Percentiles rank a stretch among this genome's conserved stretches.
phyloP scores from a whole-genome alignment of 2,888 invertebrate genomes.

The Pyrochroa serraticornis region DNA sequence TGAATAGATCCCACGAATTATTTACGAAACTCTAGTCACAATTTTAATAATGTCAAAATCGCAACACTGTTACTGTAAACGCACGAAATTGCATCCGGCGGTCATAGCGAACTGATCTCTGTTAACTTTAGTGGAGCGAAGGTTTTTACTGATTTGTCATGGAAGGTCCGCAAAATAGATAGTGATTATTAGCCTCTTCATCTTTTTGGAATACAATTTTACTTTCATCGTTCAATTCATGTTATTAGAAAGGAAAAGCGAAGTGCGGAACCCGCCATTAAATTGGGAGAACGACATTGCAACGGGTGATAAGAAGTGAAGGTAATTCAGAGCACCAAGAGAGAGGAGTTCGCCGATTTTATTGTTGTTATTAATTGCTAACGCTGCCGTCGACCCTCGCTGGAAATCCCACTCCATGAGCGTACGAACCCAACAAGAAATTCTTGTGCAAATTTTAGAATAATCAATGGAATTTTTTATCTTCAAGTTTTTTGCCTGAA shows the following conservation, averaged over 20 bases:
- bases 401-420: neutral
- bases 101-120: neutral
- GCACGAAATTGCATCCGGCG: neutral
- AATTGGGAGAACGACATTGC: conserved; percentile 8
- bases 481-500: too few species aligned
- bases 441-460: too few species aligned
- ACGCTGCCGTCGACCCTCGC: neutral
- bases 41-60: too few species aligned
- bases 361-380: conserved; percentile 3
- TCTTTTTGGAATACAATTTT: conserved; percentile 14
- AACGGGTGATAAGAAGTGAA: conserved; percentile 18
- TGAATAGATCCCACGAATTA: too few species aligned
- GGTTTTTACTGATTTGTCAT: neutral
- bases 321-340: conserved; percentile 4
- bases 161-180: conserved; percentile 9
- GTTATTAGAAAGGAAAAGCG: conserved; percentile 23
- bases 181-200: conserved; percentile 6
- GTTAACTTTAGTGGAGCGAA: neutral
- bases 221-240: conserved; percentile 15
- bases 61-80: too few species aligned
- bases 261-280: neutral
- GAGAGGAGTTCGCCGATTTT: neutral
- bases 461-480: too few species aligned
- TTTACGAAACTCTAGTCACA: too few species aligned
- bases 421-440: too few species aligned